Evolutionary conservation across 1,140 invertebrate genomes (phyloP).

Genomic region (Drosophila nikananu): DNA sequence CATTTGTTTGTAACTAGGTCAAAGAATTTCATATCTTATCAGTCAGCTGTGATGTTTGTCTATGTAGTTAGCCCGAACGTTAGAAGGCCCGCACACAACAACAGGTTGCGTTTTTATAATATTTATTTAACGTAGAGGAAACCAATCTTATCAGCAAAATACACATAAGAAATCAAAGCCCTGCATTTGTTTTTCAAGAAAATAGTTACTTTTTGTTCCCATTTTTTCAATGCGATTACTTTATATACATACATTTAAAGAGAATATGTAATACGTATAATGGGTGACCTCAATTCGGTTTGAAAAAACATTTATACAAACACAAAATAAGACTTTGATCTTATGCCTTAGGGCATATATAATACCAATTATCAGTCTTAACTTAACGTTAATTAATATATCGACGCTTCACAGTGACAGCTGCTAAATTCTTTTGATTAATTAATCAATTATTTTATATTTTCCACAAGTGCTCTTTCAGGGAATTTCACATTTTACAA

Average conservation of each 20-base stretch:
- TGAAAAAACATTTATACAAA: conserved; percentile 20
- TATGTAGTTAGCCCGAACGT: conserved; percentile 27
- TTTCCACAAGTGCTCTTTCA: neutral
- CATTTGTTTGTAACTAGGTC: conserved; percentile 62
- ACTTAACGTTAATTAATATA: neutral
- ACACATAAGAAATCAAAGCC: conserved; percentile 23
- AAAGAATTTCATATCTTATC: conserved; percentile 64
- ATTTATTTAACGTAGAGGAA: conserved; percentile 4
- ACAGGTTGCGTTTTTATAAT: conserved; percentile 48
- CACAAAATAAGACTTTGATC: conserved; percentile 25
- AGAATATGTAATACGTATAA: neutral
- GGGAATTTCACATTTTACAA: conserved; percentile 1
- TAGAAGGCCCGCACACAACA: conserved; percentile 41
- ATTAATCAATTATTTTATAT: neutral
- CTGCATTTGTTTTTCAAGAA: conserved; percentile 16
- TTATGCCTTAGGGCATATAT: neutral
- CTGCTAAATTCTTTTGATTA: conserved; percentile 7
- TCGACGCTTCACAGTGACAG: neutral
- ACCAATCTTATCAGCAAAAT: conserved; percentile 22
- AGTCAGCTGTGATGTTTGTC: conserved; percentile 24
- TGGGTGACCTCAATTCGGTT: conserved; percentile 29
- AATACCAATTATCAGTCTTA: neutral
- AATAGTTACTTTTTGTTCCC: neutral
- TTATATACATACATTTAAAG: neutral
- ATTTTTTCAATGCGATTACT: conserved; percentile 5